Conservation (phyloP, 2,797 vertebrate species). For the Eulemur albifrons region DNA sequence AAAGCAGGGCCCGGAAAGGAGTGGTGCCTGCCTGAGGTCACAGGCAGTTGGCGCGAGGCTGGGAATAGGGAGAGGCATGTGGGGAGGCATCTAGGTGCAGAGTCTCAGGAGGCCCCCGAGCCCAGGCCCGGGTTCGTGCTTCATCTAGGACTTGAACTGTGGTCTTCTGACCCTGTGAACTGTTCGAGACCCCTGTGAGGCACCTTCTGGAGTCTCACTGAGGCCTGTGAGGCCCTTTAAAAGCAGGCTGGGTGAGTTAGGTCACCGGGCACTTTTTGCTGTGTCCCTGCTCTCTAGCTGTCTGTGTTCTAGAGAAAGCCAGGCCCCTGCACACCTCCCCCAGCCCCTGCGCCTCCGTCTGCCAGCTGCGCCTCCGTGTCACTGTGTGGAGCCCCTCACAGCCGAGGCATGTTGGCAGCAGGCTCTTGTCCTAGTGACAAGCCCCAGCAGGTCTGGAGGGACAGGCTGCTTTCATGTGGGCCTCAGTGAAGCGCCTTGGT, state of each 20-base stretch:
- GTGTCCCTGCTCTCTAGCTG: not conserved
- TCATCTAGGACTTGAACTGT: not conserved
- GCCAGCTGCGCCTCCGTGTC: not conserved
- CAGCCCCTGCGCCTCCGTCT: not conserved
- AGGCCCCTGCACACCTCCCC: too few species aligned
- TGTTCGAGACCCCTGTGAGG: not conserved
- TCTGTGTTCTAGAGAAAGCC: not conserved
- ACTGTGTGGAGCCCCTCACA: not conserved
- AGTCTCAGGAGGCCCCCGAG: not conserved
- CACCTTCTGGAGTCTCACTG: not conserved
- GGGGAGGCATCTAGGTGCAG: not conserved
- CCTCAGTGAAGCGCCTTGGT: not conserved
- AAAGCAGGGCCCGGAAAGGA: not conserved
- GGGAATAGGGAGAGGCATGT: not conserved
- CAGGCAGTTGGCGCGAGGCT: not conserved
- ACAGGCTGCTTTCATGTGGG: slow-evolving; percentile 30
- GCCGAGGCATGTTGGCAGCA: not conserved
- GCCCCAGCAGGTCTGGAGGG: not conserved
- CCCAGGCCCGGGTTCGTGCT: not conserved
- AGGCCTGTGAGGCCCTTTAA: not conserved
- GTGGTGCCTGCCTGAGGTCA: not conserved
- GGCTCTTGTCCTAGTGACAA: not conserved
- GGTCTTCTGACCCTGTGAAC: not conserved
- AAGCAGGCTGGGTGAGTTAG: not conserved
- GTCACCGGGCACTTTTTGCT: not conserved